Conservation (phyloP, 2,797 vertebrate species). For the Aselliscus stoliczkanus region DNA sequence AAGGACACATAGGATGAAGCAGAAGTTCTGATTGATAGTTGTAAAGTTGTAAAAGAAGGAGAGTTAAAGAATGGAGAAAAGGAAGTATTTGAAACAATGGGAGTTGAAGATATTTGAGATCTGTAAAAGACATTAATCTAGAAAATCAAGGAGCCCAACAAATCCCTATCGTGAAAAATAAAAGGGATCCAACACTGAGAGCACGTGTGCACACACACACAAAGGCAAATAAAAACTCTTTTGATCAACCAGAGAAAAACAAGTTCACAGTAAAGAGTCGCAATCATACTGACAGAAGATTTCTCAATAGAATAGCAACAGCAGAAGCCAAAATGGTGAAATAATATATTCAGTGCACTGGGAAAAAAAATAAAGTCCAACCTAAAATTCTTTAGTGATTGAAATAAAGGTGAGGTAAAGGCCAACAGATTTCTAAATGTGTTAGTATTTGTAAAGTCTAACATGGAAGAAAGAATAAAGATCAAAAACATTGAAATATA, state of each 20-base stretch:
- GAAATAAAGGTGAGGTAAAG: background rate
- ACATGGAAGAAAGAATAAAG: background rate
- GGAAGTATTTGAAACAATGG: background rate
- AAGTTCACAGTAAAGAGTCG: background rate
- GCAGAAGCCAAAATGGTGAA: background rate
- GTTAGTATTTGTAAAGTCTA: background rate
- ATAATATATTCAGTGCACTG: background rate
- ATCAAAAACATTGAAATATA: background rate
- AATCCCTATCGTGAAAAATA: background rate
- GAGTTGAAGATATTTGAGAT: background rate
- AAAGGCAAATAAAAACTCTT: background rate
- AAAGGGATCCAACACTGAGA: background rate
- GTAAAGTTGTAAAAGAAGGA: background rate
- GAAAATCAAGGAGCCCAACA: background rate
- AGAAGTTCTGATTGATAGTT: background rate
- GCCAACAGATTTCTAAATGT: background rate
- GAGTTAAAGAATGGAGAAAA: background rate
- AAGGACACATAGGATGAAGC: background rate
- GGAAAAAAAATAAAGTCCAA: background rate
- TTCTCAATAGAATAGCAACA: background rate
- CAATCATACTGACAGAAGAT: background rate
- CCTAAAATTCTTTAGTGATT: background rate
- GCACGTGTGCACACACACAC: accelerated
- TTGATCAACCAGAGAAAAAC: background rate
- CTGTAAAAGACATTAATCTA: background rate